Evolutionary conservation across 2,113 vertebrate genomes (phyloP), one percentile per base, ranked within the genome.

Genomic region (Indicator indicator): DNA sequence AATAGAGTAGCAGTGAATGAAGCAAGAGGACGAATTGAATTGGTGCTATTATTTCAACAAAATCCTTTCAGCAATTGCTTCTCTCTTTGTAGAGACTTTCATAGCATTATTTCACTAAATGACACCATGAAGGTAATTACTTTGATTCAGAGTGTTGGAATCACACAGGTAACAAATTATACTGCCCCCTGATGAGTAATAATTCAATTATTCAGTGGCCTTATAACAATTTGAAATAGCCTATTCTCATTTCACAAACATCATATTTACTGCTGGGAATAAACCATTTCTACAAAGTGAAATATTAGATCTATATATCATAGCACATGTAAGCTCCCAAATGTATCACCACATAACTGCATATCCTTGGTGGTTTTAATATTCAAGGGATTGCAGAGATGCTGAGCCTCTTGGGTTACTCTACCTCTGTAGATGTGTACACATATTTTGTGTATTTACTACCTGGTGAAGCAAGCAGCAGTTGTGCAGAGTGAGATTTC

Each of bases 131-230:
- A 87, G 91, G 78, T 88, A 88, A 94, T 97, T 97, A 95, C 89
- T 95, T 96, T 97, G 96, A 95, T 97, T 97, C 90, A 97, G 89
- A 87, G 91, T 82, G 84, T 63, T 94, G 88, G 54, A 93, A 96
- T 86, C 87, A 75, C 81, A 92, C 78, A 95, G 95, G 96, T 95
- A 93, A 95, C 94, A 94, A 97, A 97, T 97, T 86, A 92, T 81
- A 59, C 85, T 94, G 40, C 64, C 84, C 91, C 74, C 92, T 89
- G 87, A 91, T 96, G 89, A 96, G 80, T 86, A 97, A 96, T 97
- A 95, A 95, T 97, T 97, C 93, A 97, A 90, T 97, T 95, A 96
- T 95, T 97, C 86, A 96, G 93, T 91, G 77, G 95, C 76, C 84
- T 92, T 94, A 86, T 70, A 97, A 83, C 94, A 87, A 58, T 95